Conservation (phyloP, 2,797 vertebrate species). For the Coendou prehensilis region DNA sequence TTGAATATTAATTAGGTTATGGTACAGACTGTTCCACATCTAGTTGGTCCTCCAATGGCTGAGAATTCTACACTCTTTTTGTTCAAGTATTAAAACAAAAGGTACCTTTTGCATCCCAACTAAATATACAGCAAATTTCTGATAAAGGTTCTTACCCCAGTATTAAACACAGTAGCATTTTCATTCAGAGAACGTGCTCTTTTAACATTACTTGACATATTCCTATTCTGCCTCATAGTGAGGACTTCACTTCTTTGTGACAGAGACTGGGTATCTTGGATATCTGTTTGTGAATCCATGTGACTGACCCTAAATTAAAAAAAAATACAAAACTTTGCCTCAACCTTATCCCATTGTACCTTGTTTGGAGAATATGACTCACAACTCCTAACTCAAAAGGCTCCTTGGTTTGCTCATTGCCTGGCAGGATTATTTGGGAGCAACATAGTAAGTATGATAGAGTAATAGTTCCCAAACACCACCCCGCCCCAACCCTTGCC, state of each 20-base stretch:
- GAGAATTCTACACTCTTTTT: background rate
- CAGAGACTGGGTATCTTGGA: conserved; percentile 94
- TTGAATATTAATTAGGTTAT: background rate
- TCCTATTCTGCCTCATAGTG: conserved; percentile 93
- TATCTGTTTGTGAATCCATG: conserved; percentile 94
- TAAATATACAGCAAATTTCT: background rate
- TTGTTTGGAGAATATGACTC: conserved; percentile 30
- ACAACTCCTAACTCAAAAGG: background rate
- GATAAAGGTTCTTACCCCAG: conserved; percentile 90
- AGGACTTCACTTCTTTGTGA: conserved; percentile 93
- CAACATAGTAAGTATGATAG: background rate
- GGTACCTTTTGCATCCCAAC: background rate
- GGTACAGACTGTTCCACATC: background rate
- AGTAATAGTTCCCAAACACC: background rate
- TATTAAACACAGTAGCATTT: conserved; percentile 95
- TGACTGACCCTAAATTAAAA: conserved; percentile 93
- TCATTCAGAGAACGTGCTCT: conserved; percentile 92
- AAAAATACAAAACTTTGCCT: conserved; percentile 41
- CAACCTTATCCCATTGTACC: background rate
- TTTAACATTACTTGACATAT: conserved; percentile 92
- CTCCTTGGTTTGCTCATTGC: background rate
- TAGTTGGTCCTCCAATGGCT: background rate
- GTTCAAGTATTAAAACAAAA: conserved; percentile 40
- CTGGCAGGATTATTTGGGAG: background rate
- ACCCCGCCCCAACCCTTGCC: background rate